Percentiles rank a stretch among this genome's conserved stretches.
phyloP scores from a whole-genome alignment of 2,888 invertebrate species.

The Agriopis aurantiaria region DNA sequence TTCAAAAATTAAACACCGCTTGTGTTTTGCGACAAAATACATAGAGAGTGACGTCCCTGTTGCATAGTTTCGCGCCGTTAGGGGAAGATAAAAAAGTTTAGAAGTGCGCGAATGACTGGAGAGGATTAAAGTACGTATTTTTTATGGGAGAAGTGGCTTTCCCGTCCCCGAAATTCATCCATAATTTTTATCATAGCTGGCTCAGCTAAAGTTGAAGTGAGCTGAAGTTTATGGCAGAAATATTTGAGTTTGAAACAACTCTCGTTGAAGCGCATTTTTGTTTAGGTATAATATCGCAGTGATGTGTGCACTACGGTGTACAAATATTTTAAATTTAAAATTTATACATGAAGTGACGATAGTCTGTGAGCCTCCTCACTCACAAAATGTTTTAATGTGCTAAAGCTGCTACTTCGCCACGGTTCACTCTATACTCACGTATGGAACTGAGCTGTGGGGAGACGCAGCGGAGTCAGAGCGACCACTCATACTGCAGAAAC shows the following conservation, averaged over 20 bases:
- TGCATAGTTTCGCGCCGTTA: constrained; percentile 74
- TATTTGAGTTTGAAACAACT: constrained; percentile 31
- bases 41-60: constrained; percentile 71
- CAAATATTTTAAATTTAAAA: too few species aligned
- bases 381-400: too few species aligned
- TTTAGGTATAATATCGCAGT: constrained; percentile 1
- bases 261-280: constrained; percentile 21
- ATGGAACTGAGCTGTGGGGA: too few species aligned
- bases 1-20: constrained; percentile 7
- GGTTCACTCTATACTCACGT: too few species aligned
- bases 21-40: constrained; percentile 52
- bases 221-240: constrained; percentile 31
- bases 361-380: too few species aligned
- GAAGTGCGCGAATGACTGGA: constrained; percentile 55
- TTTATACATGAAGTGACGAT: too few species aligned
- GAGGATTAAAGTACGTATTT: constrained; percentile 56
- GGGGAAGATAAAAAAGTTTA: constrained; percentile 69
- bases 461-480: too few species aligned
- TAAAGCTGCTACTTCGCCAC: too few species aligned
- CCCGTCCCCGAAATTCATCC: constrained; percentile 39
- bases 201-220: constrained; percentile 36
- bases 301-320: background rate
- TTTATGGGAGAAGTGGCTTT: constrained; percentile 45
- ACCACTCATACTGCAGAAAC: too few species aligned
- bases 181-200: constrained; percentile 43